Evolutionary conservation across 2,888 invertebrate genomes (phyloP).

Genomic region (Neoscelio sp.): DNA sequence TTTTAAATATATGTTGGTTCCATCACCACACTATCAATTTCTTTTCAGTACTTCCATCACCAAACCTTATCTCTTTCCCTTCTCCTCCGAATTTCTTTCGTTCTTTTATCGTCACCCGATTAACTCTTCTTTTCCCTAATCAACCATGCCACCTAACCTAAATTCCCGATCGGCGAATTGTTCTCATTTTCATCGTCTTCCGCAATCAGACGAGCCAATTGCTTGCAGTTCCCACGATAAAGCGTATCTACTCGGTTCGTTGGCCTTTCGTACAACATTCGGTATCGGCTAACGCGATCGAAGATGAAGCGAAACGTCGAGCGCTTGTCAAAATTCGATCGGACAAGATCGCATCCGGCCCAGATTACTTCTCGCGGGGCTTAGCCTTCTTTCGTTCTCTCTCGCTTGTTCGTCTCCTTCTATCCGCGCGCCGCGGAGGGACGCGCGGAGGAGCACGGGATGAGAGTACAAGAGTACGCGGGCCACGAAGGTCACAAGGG

Average conservation of each 20-base stretch:
- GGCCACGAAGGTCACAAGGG: constrained; percentile 82
- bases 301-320: constrained; percentile 78
- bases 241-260: constrained; percentile 70
- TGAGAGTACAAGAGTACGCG: constrained; percentile 75
- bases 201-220: constrained; percentile 50
- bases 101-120: too few relatives aligned
- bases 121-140: too few relatives aligned
- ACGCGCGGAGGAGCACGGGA: constrained; percentile 69
- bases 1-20: too few relatives aligned
- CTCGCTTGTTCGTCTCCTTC: constrained; percentile 12
- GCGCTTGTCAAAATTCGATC: constrained; percentile 82
- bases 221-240: constrained; percentile 72
- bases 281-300: constrained; percentile 76
- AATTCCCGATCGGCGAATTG: constrained; percentile 12
- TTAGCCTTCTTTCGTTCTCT: constrained; percentile 19
- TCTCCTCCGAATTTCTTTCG: too few relatives aligned
- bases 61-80: too few relatives aligned
- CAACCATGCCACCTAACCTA: neutral
- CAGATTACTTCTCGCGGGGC: constrained; percentile 65
- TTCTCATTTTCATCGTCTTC: constrained; percentile 43
- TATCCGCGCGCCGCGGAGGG: constrained; percentile 24
- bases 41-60: too few relatives aligned
- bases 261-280: constrained; percentile 69
- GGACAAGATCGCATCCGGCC: constrained; percentile 75
- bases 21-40: too few relatives aligned